Evolutionary conservation across 1,140 invertebrate genomes (phyloP), one percentile per base, ranked within the genome.

Genomic region (Neodiprion pinetum): DNA sequence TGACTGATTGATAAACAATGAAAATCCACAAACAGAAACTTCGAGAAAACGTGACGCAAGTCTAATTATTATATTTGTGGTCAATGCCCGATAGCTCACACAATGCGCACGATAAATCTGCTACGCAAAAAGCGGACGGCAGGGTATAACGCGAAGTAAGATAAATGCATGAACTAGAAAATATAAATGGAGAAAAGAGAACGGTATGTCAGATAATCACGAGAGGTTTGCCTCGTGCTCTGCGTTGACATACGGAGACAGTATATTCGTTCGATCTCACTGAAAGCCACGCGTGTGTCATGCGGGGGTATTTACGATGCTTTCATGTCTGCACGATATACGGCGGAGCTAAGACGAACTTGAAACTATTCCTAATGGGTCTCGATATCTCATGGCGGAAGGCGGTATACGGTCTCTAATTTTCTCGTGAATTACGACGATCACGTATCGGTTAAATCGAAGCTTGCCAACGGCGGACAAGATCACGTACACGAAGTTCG

Each of bases 281-380:
- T 9, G 53, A 61, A 9, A 61, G 9, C 5, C 53, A 61, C 53
- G 53, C 53, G 53, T 61, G 53, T 61, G 11, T 61, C 53, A 61
- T 61, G 53, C 53, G 53, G n/a, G n/a, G 53, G 53, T 61, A 61
- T 61, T 61, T 61, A 61, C 9, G 53, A 61, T 61, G 53, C 11
- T 61, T 61, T 61, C 53, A 61, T 61, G 53, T 61, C 53, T 61
- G 11, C 53, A 12, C n/a, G 53, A 9, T 9, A 14, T 61, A 61
- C 53, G 53, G 7, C n/a, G 28, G 28, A 40, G 28, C 5, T 5
- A 40, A 40, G 28, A 40, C 28, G 28, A 40, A 40, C 28, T 40
- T 40, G 28, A 40, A 3, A 40, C 28, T 40, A 40, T 5, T 40
- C 28, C 5, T 40, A 40, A 40, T 40, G 28, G 28, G 28, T 40